Base-by-base conservation (phyloP, 2,113 vertebrate genomes). In the Steatornis caripensis region DNA sequence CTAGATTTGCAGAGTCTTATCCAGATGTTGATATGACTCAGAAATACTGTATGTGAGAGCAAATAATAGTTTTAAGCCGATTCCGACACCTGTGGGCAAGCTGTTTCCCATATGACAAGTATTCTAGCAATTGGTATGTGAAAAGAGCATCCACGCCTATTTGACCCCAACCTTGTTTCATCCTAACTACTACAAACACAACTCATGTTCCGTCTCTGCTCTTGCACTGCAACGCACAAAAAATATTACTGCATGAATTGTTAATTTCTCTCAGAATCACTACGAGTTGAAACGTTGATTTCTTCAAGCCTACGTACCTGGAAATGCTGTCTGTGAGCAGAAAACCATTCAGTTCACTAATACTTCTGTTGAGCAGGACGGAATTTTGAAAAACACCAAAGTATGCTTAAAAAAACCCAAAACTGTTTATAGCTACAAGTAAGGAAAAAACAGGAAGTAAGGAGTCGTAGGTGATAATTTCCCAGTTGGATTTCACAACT, bases 401-500 rank as follows among this genome's bases (percentile, higher is more conserved):
- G 61, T 41, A 79, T 10, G 34, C 60, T 90, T 64, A 37, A 87
- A 93, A 69, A 49, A 16, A 1, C 34, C 36, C 37, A 6, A 46
- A 90, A 90, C 10, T 75, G 77, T 93, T 95, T 92, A 90, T 92
- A 93, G 96, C 77, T 95, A 77, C 75, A 81, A 93, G 93, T 84
- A 85, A 76, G 87, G 91, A 84, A 89, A 95, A 97, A 71, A 95
- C 62, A 79, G 79, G 84, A 95, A 86, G 78, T 69, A 74, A 81
- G 91, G 66, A 95, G 96, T 84, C 86, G 94, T 87, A 95, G 94
- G 94, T 97, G 93, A 92, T 55, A 69, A 93, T 93, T 91, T 90
- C 92, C 77, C 95, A 92, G 97, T 61, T 96, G 93, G 91, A 96
- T 95, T 93, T 96, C 90, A 94, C 84, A 93, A 83, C 84, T 93